Conservation (phyloP, 35 echinoderm and acorn worm species). For the Amphiura filiformis region DNA sequence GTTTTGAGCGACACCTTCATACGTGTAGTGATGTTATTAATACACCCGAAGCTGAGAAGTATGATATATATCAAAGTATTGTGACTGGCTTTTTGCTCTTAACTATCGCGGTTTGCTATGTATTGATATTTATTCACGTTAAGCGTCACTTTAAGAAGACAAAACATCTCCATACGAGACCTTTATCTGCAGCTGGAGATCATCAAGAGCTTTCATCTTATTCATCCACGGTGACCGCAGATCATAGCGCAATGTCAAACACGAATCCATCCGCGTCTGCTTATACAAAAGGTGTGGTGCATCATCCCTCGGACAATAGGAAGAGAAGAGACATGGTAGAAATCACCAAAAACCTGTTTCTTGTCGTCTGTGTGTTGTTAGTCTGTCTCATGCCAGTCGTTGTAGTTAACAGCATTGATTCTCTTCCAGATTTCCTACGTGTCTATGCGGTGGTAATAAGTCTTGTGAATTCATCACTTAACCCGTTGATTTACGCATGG, state of each 20-base stretch:
- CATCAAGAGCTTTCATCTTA: neutral
- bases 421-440: neutral
- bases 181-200: no score
- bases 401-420: constrained; percentile 12
- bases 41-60: neutral
- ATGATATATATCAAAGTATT: constrained; percentile 40
- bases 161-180: neutral
- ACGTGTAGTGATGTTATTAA: constrained; percentile 7
- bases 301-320: no score
- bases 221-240: no score
- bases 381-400: constrained; percentile 39
- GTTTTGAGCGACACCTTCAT: constrained; percentile 10
- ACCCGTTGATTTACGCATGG: constrained; percentile 57
- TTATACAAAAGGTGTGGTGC: neutral
- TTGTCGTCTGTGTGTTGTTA: constrained; percentile 50
- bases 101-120: constrained; percentile 63
- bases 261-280: neutral
- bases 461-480: constrained; percentile 43
- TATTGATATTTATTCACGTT: constrained; percentile 52
- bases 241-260: neutral
- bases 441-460: constrained; percentile 15
- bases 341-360: constrained; percentile 64
- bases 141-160: constrained; percentile 51
- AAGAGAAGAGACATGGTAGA: constrained; percentile 4
- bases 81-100: constrained; percentile 22